Base-by-base conservation (phyloP, 2,888 invertebrate species). In the Alcis repandata region DNA sequence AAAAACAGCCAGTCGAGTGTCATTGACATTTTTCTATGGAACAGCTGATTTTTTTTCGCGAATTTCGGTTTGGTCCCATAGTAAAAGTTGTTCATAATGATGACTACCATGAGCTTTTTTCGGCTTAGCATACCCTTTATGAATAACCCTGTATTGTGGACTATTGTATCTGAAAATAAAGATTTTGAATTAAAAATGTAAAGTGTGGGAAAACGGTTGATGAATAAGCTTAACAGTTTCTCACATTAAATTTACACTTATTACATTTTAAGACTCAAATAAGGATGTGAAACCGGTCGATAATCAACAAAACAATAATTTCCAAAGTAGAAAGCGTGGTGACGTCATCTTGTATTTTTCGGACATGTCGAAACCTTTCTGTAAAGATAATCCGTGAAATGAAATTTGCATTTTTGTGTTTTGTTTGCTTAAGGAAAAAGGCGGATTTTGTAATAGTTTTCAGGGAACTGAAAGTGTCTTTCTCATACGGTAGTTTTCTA, bases 251-350 rank as follows among this genome's bases (percentile, higher is more conserved):
- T 13, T n/a, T 38, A 1, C 38, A 6, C 13, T 13, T 13, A 38
- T 4, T n/a, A 43, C 9, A 38, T n/a, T 38, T 20, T 4, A 20
- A 52, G 17, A 17, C 32, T 15, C 19, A 49, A 49, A 59, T 20
- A 52, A 45, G 43, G 52, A 52, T 52, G 36, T 52, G 36, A 20
- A 46, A 53, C 53, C 53, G 38, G 60, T 53, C 17, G 15, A 22
- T 52, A 17, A 38, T 13, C 17, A 20, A 43, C 59, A 51, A 59
- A 64, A 51, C 49, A 56, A 49, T 53, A 56, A 45, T 60, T 52
- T 57, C 17, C 22, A 22, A 27, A 10, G 59, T 59, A 57, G 69
- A 63, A 66, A 69, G 66, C 41, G 53, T 27, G 0, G 6, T 66
- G 63, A 58, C 49, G 45, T 63, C 59, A 65, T 53, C 17, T 27